phyloP scores from a whole-genome alignment of 2,888 invertebrate species.

The Caradrina clavipalpis region DNA sequence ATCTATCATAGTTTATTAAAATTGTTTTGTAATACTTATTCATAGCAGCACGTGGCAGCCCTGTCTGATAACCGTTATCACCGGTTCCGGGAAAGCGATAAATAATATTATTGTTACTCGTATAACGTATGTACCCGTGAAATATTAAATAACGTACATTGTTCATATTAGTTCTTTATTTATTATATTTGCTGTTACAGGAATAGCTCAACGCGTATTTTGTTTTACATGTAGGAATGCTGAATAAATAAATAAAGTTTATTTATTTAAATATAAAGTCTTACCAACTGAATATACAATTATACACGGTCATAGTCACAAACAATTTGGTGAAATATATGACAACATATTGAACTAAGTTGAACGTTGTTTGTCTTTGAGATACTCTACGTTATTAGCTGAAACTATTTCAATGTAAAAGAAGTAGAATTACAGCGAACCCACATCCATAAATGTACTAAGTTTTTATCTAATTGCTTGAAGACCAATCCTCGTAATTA shows the following conservation, averaged over 20 bases:
- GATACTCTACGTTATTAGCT: not conserved
- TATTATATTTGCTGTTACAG: conserved; percentile 13
- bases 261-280: too few species aligned
- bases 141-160: conserved; percentile 50
- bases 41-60: conserved; percentile 50
- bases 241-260: not conserved
- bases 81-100: conserved; percentile 72
- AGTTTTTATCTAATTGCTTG: too few species aligned
- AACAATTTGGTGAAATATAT: not conserved
- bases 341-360: not conserved
- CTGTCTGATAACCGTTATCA: conserved; percentile 71
- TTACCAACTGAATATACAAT: too few species aligned
- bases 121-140: conserved; percentile 38
- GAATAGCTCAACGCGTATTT: conserved; percentile 17
- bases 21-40: conserved; percentile 14
- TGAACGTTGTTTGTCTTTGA: not conserved
- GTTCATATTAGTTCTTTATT: conserved; percentile 47
- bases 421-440: not conserved
- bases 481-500: too few species aligned
- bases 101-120: conserved; percentile 63
- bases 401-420: not conserved
- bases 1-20: conserved; percentile 6
- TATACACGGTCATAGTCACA: too few species aligned
- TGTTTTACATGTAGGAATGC: conserved; percentile 2
- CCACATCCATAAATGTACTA: too few species aligned